Evolutionary conservation across 2,888 invertebrate genomes (phyloP).

Genomic region (Cotesia congregata): DNA sequence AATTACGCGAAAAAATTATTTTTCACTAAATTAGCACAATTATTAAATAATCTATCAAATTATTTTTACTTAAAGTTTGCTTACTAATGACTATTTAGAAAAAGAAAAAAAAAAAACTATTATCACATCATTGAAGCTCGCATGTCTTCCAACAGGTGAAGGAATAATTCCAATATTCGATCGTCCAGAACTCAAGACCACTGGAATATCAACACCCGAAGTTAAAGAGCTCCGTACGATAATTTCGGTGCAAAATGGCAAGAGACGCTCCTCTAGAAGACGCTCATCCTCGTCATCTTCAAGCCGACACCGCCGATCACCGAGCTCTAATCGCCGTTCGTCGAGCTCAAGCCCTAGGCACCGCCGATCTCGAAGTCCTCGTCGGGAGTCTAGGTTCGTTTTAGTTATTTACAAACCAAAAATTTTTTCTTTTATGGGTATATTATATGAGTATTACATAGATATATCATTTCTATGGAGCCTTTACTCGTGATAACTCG

Average conservation of each 20-base stretch:
- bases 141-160: conserved; percentile 50
- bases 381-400: conserved; percentile 46
- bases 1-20: background rate
- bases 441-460: background rate
- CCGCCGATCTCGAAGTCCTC: conserved; percentile 23
- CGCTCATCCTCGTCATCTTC: background rate
- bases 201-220: conserved; percentile 38
- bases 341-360: conserved; percentile 33
- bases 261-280: background rate
- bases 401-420: background rate
- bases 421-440: conserved; percentile 9
- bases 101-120: background rate
- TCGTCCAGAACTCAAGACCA: conserved; percentile 55
- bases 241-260: background rate
- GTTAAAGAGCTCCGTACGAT: conserved; percentile 51
- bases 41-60: background rate
- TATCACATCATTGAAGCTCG: background rate
- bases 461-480: background rate
- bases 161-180: conserved; percentile 60
- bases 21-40: background rate
- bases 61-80: background rate
- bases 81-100: background rate
- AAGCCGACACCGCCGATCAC: conserved; percentile 42
- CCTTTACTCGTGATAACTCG: conserved; percentile 14
- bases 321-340: conserved; percentile 37